Evolutionary conservation across 2,888 invertebrate genomes (phyloP).

Genomic region (Erynnis tages): DNA sequence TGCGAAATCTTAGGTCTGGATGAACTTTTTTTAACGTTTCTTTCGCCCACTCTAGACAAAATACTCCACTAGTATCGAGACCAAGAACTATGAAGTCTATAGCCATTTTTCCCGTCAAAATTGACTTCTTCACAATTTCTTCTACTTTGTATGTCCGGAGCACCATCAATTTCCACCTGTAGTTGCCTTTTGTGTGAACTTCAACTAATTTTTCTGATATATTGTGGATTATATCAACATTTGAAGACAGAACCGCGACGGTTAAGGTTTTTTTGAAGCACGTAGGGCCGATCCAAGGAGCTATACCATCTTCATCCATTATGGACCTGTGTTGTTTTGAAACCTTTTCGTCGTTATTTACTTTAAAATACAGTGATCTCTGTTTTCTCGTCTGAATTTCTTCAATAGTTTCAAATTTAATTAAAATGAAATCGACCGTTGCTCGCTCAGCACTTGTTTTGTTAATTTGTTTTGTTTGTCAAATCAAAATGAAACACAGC

Average conservation of each 20-base stretch:
- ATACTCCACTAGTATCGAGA: constrained; percentile 62
- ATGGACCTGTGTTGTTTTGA: constrained; percentile 47
- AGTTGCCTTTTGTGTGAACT: constrained; percentile 56
- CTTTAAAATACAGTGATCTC: too few relatives aligned
- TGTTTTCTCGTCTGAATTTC: too few relatives aligned
- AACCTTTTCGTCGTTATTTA: neutral
- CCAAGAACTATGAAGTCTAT: constrained; percentile 69
- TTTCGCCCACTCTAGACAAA: constrained; percentile 68
- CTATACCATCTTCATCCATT: constrained; percentile 53
- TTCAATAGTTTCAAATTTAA: too few relatives aligned
- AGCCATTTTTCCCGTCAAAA: constrained; percentile 58
- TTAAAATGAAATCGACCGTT: too few relatives aligned
- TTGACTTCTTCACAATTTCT: constrained; percentile 54
- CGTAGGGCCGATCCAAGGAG: constrained; percentile 67
- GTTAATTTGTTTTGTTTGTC: too few relatives aligned
- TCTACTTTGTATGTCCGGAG: constrained; percentile 58
- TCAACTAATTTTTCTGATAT: constrained; percentile 60
- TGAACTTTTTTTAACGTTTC: constrained; percentile 60
- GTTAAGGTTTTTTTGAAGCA: constrained; percentile 61
- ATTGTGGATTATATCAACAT: constrained; percentile 59
- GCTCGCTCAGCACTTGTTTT: too few relatives aligned
- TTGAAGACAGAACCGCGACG: constrained; percentile 62
- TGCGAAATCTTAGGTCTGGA: constrained; percentile 61
- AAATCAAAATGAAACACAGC: too few relatives aligned
- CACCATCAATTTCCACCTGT: constrained; percentile 62